Evolutionary conservation across 2,797 vertebrate genomes (phyloP).

Genomic region (Micromesistius poutassou): DNA sequence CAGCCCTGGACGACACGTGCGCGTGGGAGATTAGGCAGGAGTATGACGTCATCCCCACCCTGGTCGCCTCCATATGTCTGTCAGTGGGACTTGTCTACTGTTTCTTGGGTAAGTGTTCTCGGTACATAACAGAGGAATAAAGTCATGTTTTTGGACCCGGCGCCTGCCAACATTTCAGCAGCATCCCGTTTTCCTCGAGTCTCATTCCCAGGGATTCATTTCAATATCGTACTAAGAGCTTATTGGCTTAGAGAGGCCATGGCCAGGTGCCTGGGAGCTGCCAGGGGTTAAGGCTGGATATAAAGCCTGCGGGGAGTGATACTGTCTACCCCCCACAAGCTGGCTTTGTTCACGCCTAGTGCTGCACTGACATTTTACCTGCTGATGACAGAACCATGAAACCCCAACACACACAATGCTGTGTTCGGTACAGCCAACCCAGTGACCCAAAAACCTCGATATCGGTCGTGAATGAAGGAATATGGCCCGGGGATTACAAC

Average conservation of each 20-base stretch:
- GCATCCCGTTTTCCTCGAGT: neutral
- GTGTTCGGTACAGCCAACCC: neutral
- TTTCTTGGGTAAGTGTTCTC: conserved; percentile 79
- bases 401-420: neutral
- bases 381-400: neutral
- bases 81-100: conserved; percentile 83
- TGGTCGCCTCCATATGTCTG: conserved; percentile 78
- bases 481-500: neutral
- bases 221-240: conserved; percentile 36
- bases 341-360: neutral
- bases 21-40: conserved; percentile 66
- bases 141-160: neutral
- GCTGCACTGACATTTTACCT: conserved; percentile 30
- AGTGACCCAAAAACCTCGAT: neutral
- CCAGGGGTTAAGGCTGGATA: conserved; percentile 58
- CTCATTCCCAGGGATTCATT: conserved; percentile 5
- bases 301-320: conserved; percentile 40
- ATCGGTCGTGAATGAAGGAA: neutral
- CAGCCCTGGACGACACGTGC: conserved; percentile 65
- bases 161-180: neutral
- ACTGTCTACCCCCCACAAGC: neutral
- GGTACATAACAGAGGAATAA: neutral
- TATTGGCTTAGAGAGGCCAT: conserved; percentile 21
- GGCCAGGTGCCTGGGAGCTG: conserved; percentile 47
- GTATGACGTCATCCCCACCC: conserved; percentile 75